Percentiles rank a stretch among this genome's conserved stretches.
phyloP scores from a whole-genome alignment of 1,140 invertebrate genomes.

The Colletes latitarsis region DNA sequence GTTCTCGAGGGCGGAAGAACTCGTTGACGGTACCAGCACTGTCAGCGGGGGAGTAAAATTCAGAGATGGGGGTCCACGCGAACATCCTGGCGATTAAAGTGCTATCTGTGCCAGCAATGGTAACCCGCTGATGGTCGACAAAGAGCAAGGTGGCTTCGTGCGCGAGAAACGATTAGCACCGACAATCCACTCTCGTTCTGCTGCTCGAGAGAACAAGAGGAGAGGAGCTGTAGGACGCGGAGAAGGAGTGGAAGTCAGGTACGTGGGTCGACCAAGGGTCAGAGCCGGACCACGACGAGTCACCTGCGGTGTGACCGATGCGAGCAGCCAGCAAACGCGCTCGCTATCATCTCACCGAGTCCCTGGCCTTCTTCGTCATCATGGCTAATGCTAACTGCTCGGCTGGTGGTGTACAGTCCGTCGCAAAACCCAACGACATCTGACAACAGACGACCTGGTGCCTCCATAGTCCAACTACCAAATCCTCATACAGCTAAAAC shows the following conservation, averaged over 20 bases:
- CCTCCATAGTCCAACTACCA: background rate
- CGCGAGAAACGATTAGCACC: conserved; percentile 64
- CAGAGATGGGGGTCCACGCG: no score
- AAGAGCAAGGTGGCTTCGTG: conserved; percentile 63
- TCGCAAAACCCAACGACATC: conserved; percentile 9
- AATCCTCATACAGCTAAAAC: no score
- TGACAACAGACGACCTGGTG: no score
- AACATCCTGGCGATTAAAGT: conserved; percentile 4
- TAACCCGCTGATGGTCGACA: conserved; percentile 47
- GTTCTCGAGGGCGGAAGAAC: no score
- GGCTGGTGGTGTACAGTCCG: conserved; percentile 54
- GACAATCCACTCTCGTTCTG: conserved; percentile 49
- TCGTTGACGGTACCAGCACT: no score
- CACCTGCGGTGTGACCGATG: conserved; percentile 67
- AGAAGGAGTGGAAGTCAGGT: conserved; percentile 61
- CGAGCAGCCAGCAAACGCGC: conserved; percentile 61
- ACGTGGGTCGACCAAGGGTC: conserved; percentile 66
- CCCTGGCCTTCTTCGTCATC: conserved; percentile 68
- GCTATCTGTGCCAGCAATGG: background rate
- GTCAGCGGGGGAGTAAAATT: no score
- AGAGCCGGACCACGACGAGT: conserved; percentile 56
- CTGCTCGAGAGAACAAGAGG: conserved; percentile 8
- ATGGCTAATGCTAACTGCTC: conserved; percentile 66
- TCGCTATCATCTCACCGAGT: conserved; percentile 67
- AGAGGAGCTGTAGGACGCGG: conserved; percentile 21